Evolutionary conservation across 2,797 vertebrate species (phyloP), one percentile per base, ranked within the genome.

Genomic region (Girardinus metallicus): DNA sequence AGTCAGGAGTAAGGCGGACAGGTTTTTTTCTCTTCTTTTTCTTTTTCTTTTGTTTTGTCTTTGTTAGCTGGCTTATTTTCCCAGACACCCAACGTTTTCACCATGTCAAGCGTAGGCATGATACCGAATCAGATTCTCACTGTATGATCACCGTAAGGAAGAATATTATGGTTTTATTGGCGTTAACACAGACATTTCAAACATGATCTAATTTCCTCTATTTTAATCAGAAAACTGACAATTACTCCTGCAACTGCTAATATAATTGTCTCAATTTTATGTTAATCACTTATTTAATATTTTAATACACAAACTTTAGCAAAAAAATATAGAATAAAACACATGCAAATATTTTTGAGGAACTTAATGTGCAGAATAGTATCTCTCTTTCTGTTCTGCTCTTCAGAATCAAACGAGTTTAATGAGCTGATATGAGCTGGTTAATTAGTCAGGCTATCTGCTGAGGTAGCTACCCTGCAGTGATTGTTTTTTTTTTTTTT

Each of bases 41-140:
- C 53, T 29, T n/a, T 13, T 57, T n/a, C 5, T 75, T 79, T 53
- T 53, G 23, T 26, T 53, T 53, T 11, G 51, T 41, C 70, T 71
- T 68, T 72, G 53, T 78, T 26, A 64, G 31, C 49, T 78, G 51
- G 44, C 81, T 57, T 77, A 10, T 39, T 83, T 39, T 55, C 70
- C 75, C 71, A 66, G 75, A 85, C 75, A 75, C 39, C 46, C 72
- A 74, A 51, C 51, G 0, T 60, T 81, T 44, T 79, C 68, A 66
- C 71, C 73, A 29, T 60, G 39, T 78, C 41, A 9, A 55, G 12
- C 39, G 73, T 43, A 29, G 7, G 41, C 13, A 44, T 41, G 34
- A 8, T 36, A 18, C 8, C 34, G 5, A 21, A 21, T 36, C 7
- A 21, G 34, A 36, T 68, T 68, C 39, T 41, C 11, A 41, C 43